Evolutionary conservation across 2,113 vertebrate genomes (phyloP).

Genomic region (Poeciliopsis prolifica): DNA sequence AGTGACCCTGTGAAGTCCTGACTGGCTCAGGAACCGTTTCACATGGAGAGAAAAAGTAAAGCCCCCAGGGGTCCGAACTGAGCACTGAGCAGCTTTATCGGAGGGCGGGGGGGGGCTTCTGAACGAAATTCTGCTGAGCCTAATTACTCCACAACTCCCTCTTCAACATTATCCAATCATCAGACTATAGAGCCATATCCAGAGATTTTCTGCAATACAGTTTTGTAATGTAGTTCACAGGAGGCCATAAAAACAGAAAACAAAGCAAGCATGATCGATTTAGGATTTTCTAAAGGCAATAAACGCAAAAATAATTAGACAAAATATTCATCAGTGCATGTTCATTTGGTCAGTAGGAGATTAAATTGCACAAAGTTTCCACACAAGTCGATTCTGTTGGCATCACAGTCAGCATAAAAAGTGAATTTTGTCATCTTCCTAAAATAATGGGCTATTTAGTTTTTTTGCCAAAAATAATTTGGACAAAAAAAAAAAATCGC

Average conservation of each 20-base stretch:
- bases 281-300: background rate
- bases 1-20: conserved; percentile 34
- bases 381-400: background rate
- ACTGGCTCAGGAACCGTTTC: conserved; percentile 35
- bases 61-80: background rate
- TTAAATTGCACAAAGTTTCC: background rate
- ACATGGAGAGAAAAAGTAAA: conserved; percentile 3
- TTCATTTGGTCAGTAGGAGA: background rate
- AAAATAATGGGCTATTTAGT: no score
- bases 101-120: background rate
- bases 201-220: conserved; percentile 11
- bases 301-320: background rate
- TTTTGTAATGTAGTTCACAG: conserved; percentile 17
- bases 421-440: no score
- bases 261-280: background rate
- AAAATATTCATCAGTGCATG: no score
- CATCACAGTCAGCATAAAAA: no score
- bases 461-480: no score
- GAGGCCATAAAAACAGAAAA: conserved; percentile 17
- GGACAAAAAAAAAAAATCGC: no score
- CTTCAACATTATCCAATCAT: conserved; percentile 19
- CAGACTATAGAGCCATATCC: background rate
- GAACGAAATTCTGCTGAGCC: conserved; percentile 10
- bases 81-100: no score
- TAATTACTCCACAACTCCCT: conserved; percentile 25